Conservation (phyloP, 2,888 invertebrate species). For the Agrochola circellaris region DNA sequence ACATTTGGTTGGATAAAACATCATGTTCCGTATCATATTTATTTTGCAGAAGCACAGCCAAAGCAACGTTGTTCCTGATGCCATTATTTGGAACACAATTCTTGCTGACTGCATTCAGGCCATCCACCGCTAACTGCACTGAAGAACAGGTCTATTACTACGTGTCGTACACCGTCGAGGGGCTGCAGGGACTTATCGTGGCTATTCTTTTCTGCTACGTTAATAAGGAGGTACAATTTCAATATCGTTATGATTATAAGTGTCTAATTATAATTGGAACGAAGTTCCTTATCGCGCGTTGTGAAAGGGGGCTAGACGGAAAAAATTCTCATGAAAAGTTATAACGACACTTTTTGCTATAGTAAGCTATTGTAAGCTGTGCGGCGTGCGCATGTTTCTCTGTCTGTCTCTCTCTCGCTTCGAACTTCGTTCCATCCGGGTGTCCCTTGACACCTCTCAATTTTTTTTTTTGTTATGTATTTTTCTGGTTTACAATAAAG, state of each 20-base stretch:
- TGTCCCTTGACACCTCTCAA: no score
- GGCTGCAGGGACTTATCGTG: slow-evolving; percentile 91
- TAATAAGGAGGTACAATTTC: slow-evolving; percentile 90
- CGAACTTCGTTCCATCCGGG: no score
- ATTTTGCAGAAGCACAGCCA: slow-evolving; percentile 90
- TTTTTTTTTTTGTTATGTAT: no score
- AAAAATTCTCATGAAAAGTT: no score
- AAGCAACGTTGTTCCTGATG: slow-evolving; percentile 92
- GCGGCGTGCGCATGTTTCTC: no score
- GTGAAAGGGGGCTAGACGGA: no score
- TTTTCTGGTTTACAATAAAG: no score
- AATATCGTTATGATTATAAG: background rate
- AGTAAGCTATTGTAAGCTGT: no score
- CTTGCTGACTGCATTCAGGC: slow-evolving; percentile 91
- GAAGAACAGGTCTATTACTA: slow-evolving; percentile 91
- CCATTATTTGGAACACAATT: slow-evolving; percentile 93
- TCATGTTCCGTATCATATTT: background rate
- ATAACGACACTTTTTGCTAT: no score
- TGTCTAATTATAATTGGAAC: no score
- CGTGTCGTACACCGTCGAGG: slow-evolving; percentile 91
- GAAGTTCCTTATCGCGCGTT: no score
- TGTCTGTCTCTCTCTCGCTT: no score
- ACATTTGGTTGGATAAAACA: background rate
- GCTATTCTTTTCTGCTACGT: slow-evolving; percentile 92
- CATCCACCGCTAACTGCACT: slow-evolving; percentile 87